Evolutionary conservation across 2,888 invertebrate species (phyloP), one percentile per base, ranked within the genome.

Genomic region (Fabriciana adippe): DNA sequence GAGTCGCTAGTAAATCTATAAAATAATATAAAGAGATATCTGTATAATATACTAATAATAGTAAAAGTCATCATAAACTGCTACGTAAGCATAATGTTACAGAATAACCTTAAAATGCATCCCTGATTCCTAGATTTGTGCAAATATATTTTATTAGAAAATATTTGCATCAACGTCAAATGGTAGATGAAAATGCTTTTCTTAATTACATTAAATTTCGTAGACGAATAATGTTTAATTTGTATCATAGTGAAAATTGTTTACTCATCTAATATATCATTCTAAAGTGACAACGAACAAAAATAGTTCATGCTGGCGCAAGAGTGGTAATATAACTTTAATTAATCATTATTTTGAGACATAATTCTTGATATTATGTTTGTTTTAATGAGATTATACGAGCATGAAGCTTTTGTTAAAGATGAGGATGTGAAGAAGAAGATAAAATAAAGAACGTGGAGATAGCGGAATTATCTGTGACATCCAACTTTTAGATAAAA

Each of bases 181-280:
- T 45, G 41, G 26, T 14, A 26, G 18, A 51, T 45, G 51, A 55
- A 63, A 64, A 54, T 64, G 14, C 21, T 59, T 35, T 18, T 15
- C 21, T n/a, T 63, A 67, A 56, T 67, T 64, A 35, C 47, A 31
- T 15, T 16, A 48, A 53, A 57, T 64, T 59, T 63, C 53, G 31
- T 48, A 59, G 51, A 66, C 6, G 45, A 41, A 0, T 47, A 50
- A 55, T 16, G 47, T 55, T 60, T 14, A 14, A 57, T 57, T 18
- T 55, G 48, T 13, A 51, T 35, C 16, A 45, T 35, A 57, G 57
- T 16, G 50, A 16, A 55, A 48, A 45, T 60, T 60, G 64, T 65
- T 59, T 65, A 57, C 26, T 50, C 48, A 53, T 57, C 16, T 48
- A 59, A 66, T 66, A 66, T 60, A 66, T 66, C 60, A 66, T 50